These are phyloP conservation scores for Melozone crissalis DNA, from an alignment of 2,113 vertebrate species.

Conservation along the genomic window DNA sequence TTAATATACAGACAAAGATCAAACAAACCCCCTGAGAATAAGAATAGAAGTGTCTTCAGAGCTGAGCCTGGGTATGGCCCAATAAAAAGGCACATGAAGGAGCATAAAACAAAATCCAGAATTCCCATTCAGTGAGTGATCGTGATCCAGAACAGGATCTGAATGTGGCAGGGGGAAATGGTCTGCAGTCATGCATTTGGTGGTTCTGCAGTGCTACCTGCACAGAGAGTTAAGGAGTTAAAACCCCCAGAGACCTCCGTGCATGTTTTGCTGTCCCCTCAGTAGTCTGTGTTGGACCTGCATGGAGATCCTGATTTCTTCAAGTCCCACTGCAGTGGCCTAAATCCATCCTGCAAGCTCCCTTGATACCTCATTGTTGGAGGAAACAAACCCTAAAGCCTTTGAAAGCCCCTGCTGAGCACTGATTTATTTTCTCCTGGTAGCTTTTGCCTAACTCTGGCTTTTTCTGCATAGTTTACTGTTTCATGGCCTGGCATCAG, in stretches of 20 bases:
- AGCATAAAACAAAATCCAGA: background rate
- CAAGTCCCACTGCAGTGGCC: background rate
- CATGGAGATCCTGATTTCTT: background rate
- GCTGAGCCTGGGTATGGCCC: background rate
- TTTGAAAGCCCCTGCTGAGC: background rate
- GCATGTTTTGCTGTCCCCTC: accelerated
- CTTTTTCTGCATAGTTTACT: background rate
- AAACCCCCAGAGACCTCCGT: background rate
- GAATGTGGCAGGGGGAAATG: background rate
- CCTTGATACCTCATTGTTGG: background rate
- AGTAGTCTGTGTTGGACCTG: background rate
- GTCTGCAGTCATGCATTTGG: background rate
- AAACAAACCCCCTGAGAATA: background rate
- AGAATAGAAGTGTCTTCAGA: background rate
- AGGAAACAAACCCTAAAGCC: background rate
- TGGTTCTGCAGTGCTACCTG: background rate
- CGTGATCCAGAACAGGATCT: background rate
- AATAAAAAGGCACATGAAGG: background rate
- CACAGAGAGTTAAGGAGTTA: background rate
- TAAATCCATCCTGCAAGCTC: background rate
- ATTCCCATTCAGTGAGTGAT: background rate
- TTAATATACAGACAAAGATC: background rate
- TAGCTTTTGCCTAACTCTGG: background rate
- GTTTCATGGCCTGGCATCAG: background rate
- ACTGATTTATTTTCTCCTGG: background rate